phyloP scores from a whole-genome alignment of 2,888 invertebrate genomes.

The Xestia rhomboidea region DNA sequence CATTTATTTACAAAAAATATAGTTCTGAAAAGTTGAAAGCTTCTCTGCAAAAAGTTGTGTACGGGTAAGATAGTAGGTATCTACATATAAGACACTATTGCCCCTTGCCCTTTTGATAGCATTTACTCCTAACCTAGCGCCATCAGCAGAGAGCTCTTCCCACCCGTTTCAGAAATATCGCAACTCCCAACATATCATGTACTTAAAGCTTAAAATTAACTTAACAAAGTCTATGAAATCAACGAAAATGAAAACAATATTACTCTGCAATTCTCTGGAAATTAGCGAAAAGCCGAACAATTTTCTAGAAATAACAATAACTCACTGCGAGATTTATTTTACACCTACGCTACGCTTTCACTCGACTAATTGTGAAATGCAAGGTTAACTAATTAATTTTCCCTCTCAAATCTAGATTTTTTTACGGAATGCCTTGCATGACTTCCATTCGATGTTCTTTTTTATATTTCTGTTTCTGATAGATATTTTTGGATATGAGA shows the following conservation, averaged over 20 bases:
- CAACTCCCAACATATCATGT: background rate
- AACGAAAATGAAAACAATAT: constrained; percentile 22
- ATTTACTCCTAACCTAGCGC: background rate
- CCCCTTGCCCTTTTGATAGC: background rate
- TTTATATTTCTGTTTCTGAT: background rate
- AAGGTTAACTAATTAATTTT: constrained; percentile 20
- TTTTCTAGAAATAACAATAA: constrained; percentile 19
- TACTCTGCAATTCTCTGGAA: constrained; percentile 25
- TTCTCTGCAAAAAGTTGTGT: background rate
- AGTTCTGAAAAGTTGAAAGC: background rate
- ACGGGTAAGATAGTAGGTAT: background rate
- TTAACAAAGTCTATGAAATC: constrained; percentile 6
- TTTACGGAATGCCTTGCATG: background rate
- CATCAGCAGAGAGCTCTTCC: background rate
- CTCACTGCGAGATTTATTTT: constrained; percentile 29
- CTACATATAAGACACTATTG: background rate
- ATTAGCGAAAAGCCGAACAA: constrained; percentile 20
- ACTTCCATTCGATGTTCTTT: background rate
- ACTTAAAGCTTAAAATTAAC: background rate
- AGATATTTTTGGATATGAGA: too few relatives aligned
- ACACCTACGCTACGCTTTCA: constrained; percentile 31
- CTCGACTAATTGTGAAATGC: constrained; percentile 28
- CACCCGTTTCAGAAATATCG: background rate
- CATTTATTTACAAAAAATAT: background rate
- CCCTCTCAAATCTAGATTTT: constrained; percentile 1